These are phyloP conservation scores for Pandemis heparana DNA, from an alignment of 2,888 invertebrate genomes.

Conservation along the genomic window DNA sequence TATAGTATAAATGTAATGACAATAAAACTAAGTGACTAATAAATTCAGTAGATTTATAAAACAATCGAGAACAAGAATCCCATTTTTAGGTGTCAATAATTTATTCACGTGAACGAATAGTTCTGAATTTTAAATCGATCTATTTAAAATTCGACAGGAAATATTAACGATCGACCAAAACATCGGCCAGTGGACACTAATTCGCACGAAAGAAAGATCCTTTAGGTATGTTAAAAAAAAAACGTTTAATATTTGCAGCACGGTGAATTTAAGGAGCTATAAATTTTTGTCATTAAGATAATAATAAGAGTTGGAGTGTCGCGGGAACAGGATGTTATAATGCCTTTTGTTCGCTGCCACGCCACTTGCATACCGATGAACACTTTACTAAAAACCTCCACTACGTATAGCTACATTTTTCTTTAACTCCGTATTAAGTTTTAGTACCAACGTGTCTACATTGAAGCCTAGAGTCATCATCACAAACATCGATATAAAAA, in stretches of 20 bases:
- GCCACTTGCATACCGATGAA: constrained; percentile 82
- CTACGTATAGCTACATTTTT: constrained; percentile 61
- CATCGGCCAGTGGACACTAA: background rate
- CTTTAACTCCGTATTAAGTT: constrained; percentile 46
- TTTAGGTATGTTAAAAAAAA: constrained; percentile 61
- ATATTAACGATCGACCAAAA: constrained; percentile 9
- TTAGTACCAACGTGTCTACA: background rate
- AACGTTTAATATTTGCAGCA: constrained; percentile 78
- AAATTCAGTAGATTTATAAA: background rate
- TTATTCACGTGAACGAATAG: background rate
- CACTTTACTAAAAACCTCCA: constrained; percentile 53
- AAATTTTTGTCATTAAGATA: constrained; percentile 84
- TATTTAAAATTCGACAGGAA: constrained; percentile 18
- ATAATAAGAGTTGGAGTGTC: constrained; percentile 81
- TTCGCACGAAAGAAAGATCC: constrained; percentile 44
- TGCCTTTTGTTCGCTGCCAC: constrained; percentile 80
- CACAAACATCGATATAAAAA: background rate
- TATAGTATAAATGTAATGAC: too few relatives aligned
- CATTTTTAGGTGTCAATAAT: constrained; percentile 1
- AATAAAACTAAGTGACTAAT: background rate
- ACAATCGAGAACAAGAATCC: background rate
- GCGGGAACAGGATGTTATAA: constrained; percentile 83
- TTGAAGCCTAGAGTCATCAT: background rate
- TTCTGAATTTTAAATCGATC: background rate
- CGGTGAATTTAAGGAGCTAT: constrained; percentile 81